Evolutionary conservation across 2,113 vertebrate genomes (phyloP), one percentile per base, ranked within the genome.

Genomic region (Amblyopsis rosae): DNA sequence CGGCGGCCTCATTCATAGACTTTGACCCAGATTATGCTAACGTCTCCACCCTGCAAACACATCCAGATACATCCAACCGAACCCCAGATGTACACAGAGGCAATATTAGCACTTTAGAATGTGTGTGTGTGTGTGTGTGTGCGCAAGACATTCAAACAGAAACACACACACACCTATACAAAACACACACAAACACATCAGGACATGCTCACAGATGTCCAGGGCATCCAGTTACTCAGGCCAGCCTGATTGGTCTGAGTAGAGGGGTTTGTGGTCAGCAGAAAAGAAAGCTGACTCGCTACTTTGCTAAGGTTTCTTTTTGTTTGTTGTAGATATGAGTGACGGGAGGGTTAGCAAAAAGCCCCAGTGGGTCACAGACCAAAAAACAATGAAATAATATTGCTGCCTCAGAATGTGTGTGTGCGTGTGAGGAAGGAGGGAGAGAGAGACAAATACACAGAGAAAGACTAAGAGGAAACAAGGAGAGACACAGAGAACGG

Each of bases 11-110:
- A 83, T 88, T 80, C 79, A 80, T 69, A 75, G 79, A 80, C 76
- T 84, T 76, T 83, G 86, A 80, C 82, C 88, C 75, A 90, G 87
- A 83, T 90, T 82, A 83, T 89, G 82, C 65, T 82, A 80, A 77
- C 73, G 59, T 59, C 71, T 55, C 67, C 73, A 70, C 32, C 77
- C 77, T 62, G 75, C 76, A 82, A 80, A 84, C 72, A 80, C 69
- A 81, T 76, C 81, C 67, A 76, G 83, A 76, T 63, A 77, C 69
- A 86, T 82, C 62, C 60, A 82, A 58, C 49, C 48, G 56, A 75
- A 84, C 70, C 77, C 69, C 69, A 76, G 67, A 70, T 73, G 56
- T 76, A 54, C 71, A 58, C 60, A 83, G 72, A 80, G 79, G 63
- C 67, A 82, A 77, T 67, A 83, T 70, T 62, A 67, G 16, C 11